Evolutionary conservation across 2,888 invertebrate genomes (phyloP).

Genomic region (Calephelis perditalis): DNA sequence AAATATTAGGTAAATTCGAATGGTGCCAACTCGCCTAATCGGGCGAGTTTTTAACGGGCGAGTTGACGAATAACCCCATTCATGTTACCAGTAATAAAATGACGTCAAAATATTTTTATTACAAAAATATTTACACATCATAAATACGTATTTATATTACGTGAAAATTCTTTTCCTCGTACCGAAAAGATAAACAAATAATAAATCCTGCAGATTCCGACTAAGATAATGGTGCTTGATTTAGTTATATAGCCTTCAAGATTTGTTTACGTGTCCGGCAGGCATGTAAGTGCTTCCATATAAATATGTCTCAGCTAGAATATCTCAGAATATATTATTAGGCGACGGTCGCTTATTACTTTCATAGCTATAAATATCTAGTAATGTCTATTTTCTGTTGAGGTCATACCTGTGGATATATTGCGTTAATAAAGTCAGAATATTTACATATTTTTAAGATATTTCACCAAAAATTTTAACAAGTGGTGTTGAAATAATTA

Average conservation of each 20-base stretch:
- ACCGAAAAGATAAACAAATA: slow-evolving; percentile 39
- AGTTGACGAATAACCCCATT: too few relatives aligned
- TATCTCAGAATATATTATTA: slow-evolving; percentile 28
- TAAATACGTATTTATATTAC: slow-evolving; percentile 7
- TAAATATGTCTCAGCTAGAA: slow-evolving; percentile 31
- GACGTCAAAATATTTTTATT: too few relatives aligned
- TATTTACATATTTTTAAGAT: too few relatives aligned
- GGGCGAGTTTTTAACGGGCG: too few relatives aligned
- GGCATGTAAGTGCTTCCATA: slow-evolving; percentile 43
- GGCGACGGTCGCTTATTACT: slow-evolving; percentile 16
- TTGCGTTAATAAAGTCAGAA: neutral
- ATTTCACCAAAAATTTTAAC: too few relatives aligned
- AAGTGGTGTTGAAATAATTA: too few relatives aligned
- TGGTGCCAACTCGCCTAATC: too few relatives aligned
- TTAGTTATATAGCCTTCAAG: slow-evolving; percentile 56
- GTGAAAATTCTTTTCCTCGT: slow-evolving; percentile 6
- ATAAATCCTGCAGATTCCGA: slow-evolving; percentile 51
- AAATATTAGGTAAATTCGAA: too few relatives aligned
- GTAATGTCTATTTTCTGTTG: neutral
- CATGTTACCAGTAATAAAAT: too few relatives aligned
- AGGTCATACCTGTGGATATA: neutral
- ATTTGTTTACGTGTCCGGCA: slow-evolving; percentile 50
- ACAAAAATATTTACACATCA: slow-evolving; percentile 3
- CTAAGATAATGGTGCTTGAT: slow-evolving; percentile 60
- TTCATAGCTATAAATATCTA: slow-evolving; percentile 19